phyloP scores from a whole-genome alignment of 2,797 vertebrate species.

The Schizopygopsis malacanthus region DNA sequence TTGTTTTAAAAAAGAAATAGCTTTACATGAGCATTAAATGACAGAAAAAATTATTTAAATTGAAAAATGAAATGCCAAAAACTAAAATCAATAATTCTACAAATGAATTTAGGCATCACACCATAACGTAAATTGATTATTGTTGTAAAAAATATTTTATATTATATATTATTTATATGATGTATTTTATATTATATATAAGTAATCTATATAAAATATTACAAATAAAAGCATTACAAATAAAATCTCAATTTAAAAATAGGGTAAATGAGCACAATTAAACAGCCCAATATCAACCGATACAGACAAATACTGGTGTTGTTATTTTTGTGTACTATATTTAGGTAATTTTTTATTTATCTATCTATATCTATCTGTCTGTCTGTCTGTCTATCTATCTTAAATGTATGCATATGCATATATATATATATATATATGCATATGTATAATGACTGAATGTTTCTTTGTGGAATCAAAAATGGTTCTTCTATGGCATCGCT shows the following conservation, averaged over 20 bases:
- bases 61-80: not conserved
- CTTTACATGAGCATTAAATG: not conserved
- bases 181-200: not conserved
- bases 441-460: too few relatives aligned
- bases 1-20: not conserved
- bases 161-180: not conserved
- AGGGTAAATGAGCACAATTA: not conserved
- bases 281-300: not conserved
- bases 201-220: not conserved
- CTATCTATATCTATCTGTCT: too few relatives aligned
- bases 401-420: too few relatives aligned
- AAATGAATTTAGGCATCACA: not conserved
- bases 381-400: too few relatives aligned
- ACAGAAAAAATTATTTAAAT: not conserved
- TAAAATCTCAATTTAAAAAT: not conserved
- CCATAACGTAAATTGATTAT: not conserved
- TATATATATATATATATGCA: not conserved
- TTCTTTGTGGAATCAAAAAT: too few relatives aligned
- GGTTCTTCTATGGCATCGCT: too few relatives aligned
- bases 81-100: not conserved
- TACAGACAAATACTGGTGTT: not conserved
- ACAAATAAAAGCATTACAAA: not conserved
- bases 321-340: too few relatives aligned
- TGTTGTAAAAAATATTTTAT: not conserved
- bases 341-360: too few relatives aligned